These are phyloP conservation scores for Athrips mouffetella DNA, from an alignment of 2,888 invertebrate genomes.

Conservation along the genomic window DNA sequence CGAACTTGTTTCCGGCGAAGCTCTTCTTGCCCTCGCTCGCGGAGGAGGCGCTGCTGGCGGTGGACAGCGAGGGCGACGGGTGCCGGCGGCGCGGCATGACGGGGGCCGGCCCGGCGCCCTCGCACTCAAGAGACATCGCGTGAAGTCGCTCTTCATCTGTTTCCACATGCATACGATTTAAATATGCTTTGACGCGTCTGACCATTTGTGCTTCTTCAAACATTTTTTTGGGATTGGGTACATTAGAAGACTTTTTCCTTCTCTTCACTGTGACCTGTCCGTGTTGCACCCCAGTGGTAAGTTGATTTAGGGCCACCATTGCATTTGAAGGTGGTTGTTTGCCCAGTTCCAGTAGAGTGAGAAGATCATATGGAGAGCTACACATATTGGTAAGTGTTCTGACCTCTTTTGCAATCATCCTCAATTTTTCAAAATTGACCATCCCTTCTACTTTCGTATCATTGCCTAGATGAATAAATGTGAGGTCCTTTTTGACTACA, in stretches of 20 bases:
- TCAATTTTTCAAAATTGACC: conserved; percentile 98
- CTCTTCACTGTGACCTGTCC: conserved; percentile 93
- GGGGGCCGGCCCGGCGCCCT: conserved; percentile 81
- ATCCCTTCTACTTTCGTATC: conserved; percentile 92
- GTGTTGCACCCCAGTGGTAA: conserved; percentile 84
- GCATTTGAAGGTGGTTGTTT: conserved; percentile 93
- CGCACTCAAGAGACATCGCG: conserved; percentile 93
- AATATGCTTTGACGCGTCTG: conserved; percentile 95
- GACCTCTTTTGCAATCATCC: conserved; percentile 99
- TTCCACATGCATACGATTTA: conserved; percentile 93
- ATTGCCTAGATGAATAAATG: conserved; percentile 98
- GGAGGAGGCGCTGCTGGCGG: conserved; percentile 93
- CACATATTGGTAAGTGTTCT: conserved; percentile 95
- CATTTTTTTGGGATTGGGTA: conserved; percentile 98
- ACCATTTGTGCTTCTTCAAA: conserved; percentile 99
- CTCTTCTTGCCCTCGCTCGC: conserved; percentile 86
- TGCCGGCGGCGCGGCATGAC: conserved; percentile 86
- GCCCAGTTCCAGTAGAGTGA: conserved; percentile 90
- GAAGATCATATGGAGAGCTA: conserved; percentile 93
- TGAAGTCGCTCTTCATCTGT: conserved; percentile 95
- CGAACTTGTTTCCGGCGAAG: conserved; percentile 82
- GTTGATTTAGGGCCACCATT: conserved; percentile 92
- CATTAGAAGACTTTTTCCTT: conserved; percentile 91
- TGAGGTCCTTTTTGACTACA: conserved; percentile 95
- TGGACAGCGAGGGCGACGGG: conserved; percentile 95